Percentiles rank a stretch among this genome's conserved stretches.
phyloP scores from a whole-genome alignment of 2,888 invertebrate genomes.

The Diaprepes abbreviatus region DNA sequence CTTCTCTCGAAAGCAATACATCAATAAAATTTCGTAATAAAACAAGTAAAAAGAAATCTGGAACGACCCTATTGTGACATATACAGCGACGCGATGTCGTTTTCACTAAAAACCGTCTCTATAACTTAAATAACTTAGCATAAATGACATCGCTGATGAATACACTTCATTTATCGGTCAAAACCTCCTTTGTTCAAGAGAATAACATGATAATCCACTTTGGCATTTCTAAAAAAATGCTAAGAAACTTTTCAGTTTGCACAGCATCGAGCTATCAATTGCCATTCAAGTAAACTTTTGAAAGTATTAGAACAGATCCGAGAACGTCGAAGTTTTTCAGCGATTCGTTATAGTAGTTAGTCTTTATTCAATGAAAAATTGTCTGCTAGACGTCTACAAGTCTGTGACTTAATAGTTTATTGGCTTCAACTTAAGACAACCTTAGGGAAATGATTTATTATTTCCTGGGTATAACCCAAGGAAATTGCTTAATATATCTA shows the following conservation, averaged over 20 bases:
- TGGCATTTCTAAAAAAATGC: background rate
- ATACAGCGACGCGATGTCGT: too few species aligned
- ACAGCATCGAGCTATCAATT: background rate
- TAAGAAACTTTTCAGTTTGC: background rate
- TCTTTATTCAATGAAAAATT: conserved; percentile 3
- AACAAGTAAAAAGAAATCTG: too few species aligned
- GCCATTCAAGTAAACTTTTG: conserved; percentile 6
- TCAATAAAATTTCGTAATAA: too few species aligned
- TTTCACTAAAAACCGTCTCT: too few species aligned
- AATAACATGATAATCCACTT: too few species aligned
- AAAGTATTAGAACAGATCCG: conserved; percentile 6
- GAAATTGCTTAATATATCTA: background rate
- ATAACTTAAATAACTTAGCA: too few species aligned
- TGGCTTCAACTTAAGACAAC: background rate
- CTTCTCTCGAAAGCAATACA: too few species aligned
- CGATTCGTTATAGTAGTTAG: conserved; percentile 11
- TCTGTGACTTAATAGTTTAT: conserved; percentile 7
- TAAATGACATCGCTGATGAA: too few species aligned
- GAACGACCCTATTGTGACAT: too few species aligned
- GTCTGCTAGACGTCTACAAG: conserved; percentile 1
- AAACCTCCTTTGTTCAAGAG: too few species aligned
- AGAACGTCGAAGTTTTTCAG: conserved; percentile 12
- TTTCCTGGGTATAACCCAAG: background rate
- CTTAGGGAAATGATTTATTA: background rate
- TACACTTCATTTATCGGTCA: too few species aligned